Evolutionary conservation across 2,797 vertebrate species (phyloP), one percentile per base, ranked within the genome.

Genomic region (Remorina albescens): DNA sequence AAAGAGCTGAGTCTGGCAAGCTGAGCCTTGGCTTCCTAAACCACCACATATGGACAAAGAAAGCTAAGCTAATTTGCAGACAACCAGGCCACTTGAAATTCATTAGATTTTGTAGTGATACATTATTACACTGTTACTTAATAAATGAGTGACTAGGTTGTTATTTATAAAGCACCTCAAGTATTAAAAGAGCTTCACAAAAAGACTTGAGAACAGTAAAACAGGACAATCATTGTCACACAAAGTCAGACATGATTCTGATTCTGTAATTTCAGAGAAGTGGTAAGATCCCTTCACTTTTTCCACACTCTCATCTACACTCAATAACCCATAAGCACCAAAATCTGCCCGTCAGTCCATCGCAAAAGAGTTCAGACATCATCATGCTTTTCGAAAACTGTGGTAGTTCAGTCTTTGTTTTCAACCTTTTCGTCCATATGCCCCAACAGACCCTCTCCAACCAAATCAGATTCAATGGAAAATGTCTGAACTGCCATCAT

Each of bases 81-180:
- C 46, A 30, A 61, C 32, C 28, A 25, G 67, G 68, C 50, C 64
- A 37, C 4, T 23, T 62, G 30, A 62, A 71, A 61, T 23, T 26
- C 19, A 77, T 58, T 46, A 6, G 46, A 66, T 61, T 73, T 63
- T 46, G 16, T 23, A 30, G 19, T 47, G 37, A 60, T 25, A 26
- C 21, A 46, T 55, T 41, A 41, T 9, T 30, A 30, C 30, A 30
- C 6, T 42, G 49, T 56, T 61, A 37, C 32, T 41, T 53, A 8
- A 21, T n/a, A 13, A n/a, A 7, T 55, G 34, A 50, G 30, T 54
- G 42, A 44, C 16, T 30, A 58, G 34, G 23, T 49, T 44, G 12
- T 59, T 71, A 56, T 42, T 64, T n/a, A 55, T 67, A 53, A 62
- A 84, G 65, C 63, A 74, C 50, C 26, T 66, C 36, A 63, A 64